A percentile compares a stretch with the other conserved stretches of the same genome.
phyloP scores from a whole-genome alignment of 2,113 vertebrate species.

The Pycnonotus jocosus region DNA sequence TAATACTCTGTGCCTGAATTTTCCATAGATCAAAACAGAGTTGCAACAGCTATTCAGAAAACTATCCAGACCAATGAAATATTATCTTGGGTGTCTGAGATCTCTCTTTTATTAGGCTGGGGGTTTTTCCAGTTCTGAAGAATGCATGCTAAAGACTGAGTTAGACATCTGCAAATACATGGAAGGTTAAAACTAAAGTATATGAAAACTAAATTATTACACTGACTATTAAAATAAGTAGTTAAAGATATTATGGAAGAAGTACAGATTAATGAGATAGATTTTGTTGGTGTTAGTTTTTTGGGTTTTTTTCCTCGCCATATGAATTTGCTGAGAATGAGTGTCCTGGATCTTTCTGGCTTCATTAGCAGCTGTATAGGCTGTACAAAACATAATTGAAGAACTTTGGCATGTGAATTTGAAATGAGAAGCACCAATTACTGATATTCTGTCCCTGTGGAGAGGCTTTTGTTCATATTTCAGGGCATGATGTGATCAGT shows the following conservation, averaged over 20 bases:
- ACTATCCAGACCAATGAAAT: background rate
- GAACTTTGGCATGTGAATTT: background rate
- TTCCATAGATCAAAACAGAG: background rate
- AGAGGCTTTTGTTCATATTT: background rate
- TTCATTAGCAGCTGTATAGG: background rate
- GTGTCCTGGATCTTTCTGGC: background rate
- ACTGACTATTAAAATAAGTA: background rate
- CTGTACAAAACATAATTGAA: background rate
- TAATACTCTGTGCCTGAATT: background rate
- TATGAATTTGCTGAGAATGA: background rate
- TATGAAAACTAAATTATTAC: background rate
- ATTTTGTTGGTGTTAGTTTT: fast-evolving
- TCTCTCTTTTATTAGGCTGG: background rate
- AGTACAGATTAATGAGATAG: background rate
- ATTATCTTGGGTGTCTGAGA: background rate
- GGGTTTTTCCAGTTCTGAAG: fast-evolving
- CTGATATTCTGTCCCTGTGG: background rate
- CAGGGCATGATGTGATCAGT: background rate
- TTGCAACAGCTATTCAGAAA: background rate
- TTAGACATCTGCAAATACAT: background rate
- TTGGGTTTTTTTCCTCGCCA: background rate
- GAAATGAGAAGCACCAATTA: background rate
- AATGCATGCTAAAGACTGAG: background rate
- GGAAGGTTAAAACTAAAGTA: background rate
- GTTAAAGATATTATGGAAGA: background rate